Base-by-base conservation (phyloP, 2,113 vertebrate species). In the Phrynosoma platyrhinos region DNA sequence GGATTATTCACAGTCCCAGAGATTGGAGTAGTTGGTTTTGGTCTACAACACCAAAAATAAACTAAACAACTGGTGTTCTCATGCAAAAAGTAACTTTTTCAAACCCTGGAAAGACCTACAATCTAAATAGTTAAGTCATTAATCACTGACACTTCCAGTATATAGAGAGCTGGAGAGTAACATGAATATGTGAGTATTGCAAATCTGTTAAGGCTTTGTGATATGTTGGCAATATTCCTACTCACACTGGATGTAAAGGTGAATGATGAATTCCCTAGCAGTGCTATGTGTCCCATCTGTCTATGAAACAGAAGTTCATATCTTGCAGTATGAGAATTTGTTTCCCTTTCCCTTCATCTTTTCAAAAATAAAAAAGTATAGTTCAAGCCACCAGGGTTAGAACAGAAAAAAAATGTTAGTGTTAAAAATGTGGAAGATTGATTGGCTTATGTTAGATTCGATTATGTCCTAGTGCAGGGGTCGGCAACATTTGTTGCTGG, bases 211-310 rank as follows among this genome's bases (percentile, higher is more conserved):
- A 69, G 52, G 78, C 21, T 87, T 53, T 82, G 14, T 21, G 62
- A n/a, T 47, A 9, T n/a, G 18, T 40, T 64, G 36, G 62, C 20
- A 36, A 7, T 40, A 53, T 91, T 93, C 55, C 52, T 83, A 79
- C 85, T 90, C 82, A 92, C 93, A 90, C 87, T 88, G 89, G 79
- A 27, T 53, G 69, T 62, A 32, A 82, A 80, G 32, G 68, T 23
- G 23, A 71, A 79, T 25, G 2, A 25, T 20, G 27, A 72, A 5
- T 16, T 85, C 42, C 5, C 30, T 27, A 13, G 25, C 53, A 74
- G 36, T n/a, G 25, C 66, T 81, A 12, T 3, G 14, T 21, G 72
- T 81, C 66, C 52, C 66, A 72, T 7, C 16, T 20, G 20, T 55
- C 71, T 16, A 3, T 79, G 32, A 80, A 55, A 86, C 55, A 42